These are phyloP conservation scores for Tragulus kanchil DNA, from an alignment of 2,113 vertebrate genomes.

Conservation along the genomic window DNA sequence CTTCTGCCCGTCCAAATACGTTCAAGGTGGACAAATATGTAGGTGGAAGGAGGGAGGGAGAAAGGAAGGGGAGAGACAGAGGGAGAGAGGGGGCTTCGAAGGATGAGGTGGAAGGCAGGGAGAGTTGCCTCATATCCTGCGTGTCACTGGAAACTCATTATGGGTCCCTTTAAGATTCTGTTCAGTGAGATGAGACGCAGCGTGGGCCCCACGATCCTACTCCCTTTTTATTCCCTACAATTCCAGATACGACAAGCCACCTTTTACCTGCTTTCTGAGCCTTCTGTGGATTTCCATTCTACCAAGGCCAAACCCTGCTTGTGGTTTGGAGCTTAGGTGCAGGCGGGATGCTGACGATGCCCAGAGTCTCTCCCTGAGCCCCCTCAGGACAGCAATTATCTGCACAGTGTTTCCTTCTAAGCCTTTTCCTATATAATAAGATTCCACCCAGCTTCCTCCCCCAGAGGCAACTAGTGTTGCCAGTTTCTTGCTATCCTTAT, in stretches of 20 bases:
- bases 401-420: slow-evolving; percentile 51
- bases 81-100: not conserved
- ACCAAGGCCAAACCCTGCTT: not conserved
- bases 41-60: not conserved
- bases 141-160: not conserved
- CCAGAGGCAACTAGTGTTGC: slow-evolving; percentile 67
- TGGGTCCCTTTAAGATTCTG: slow-evolving; percentile 14
- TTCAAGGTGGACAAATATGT: slow-evolving; percentile 54
- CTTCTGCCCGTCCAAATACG: slow-evolving; percentile 53
- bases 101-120: not conserved
- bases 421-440: slow-evolving; percentile 69
- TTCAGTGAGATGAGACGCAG: slow-evolving; percentile 32
- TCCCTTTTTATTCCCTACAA: not conserved
- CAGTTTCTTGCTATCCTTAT: slow-evolving; percentile 68
- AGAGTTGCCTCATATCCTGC: not conserved
- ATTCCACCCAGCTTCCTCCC: slow-evolving; percentile 61
- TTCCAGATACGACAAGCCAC: not conserved
- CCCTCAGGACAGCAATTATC: slow-evolving; percentile 48
- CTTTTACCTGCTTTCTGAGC: not conserved
- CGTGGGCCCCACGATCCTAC: not conserved
- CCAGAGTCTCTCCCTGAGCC: not conserved
- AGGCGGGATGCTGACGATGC: not conserved
- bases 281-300: slow-evolving; percentile 17
- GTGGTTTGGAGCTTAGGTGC: not conserved
- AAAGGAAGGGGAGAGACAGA: not conserved